Conservation (phyloP, 2,888 invertebrate genomes). For the Tipula confusa region DNA sequence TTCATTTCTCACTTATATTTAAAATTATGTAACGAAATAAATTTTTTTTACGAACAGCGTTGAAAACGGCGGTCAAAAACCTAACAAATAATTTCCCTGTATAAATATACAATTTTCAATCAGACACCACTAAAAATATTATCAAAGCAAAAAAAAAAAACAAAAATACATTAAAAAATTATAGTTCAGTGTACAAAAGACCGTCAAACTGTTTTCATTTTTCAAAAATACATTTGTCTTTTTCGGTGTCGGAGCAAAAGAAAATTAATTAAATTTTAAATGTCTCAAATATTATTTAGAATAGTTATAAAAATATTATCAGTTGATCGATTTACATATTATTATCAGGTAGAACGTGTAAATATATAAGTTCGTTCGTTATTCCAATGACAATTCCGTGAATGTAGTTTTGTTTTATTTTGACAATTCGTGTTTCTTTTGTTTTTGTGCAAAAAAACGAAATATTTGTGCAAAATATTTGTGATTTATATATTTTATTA, state of each 20-base stretch:
- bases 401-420: background rate
- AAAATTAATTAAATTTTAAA: background rate
- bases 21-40: too few relatives aligned
- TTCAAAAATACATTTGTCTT: background rate
- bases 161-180: background rate
- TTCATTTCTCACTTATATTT: too few relatives aligned
- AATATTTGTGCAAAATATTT: background rate
- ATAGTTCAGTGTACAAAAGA: background rate
- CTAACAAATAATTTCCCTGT: background rate
- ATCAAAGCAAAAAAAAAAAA: background rate
- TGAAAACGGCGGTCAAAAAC: too few relatives aligned
- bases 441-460: conserved; percentile 4
- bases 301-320: background rate
- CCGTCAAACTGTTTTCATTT: background rate
- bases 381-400: background rate
- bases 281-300: background rate
- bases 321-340: background rate
- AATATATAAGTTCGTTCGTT: background rate
- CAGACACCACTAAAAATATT: background rate
- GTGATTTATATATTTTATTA: background rate
- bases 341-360: background rate
- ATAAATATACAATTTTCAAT: background rate
- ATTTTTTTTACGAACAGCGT: too few relatives aligned
- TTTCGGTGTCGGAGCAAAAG: background rate
- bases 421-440: conserved; percentile 12